Base-by-base conservation (phyloP, 2,888 invertebrate species). In the Lasioglossum vierecki region DNA sequence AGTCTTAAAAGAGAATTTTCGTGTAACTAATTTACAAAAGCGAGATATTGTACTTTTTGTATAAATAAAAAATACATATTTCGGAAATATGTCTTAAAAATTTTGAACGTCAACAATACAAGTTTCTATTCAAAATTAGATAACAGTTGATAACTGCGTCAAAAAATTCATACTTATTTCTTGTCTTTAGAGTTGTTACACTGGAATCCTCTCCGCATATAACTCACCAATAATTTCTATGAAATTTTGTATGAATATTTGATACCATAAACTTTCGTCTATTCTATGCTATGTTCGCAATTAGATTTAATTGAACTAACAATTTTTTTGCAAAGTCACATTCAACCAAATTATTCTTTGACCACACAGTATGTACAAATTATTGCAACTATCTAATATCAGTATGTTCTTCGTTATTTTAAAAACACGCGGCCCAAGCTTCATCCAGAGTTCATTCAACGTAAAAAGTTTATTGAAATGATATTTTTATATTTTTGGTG, bases 221-320 rank as follows among this genome's bases (percentile, higher is more conserved):
- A 68, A 80, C 53, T 79, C 49, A 74, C 18, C 74, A 68, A 80
- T 77, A 63, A 53, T 70, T 74, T 15, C 53, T 80, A 75, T 9
- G 4, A 72, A 30, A 78, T 78, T 78, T 35, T 41, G 46, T 63
- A 70, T 46, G 13, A 71, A 63, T 39, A 18, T 76, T 76, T 77
- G 57, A 41, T 63, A 57, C 68, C 73, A 73, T 84, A 85, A 80
- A 85, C 72, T 78, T 84, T 53, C 85, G 77, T 68, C 76, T 66
- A 22, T 46, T 46, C 22, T 68, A 39, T 46, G 72, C 35, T 5
- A 60, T 71, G 22, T 71, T 30, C n/a, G 30, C 39, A 49, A 53
- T 73, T 82, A 68, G n/a, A 2, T 57, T 83, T 71, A 8, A 75
- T 41, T 15, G 46, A 71, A 35, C 39, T n/a, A 75, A 71, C 46